Percentiles rank a stretch among this genome's conserved stretches.
Evolutionary conservation across 1,140 invertebrate species (phyloP).

Genomic region (Kradibia gibbosae): DNA sequence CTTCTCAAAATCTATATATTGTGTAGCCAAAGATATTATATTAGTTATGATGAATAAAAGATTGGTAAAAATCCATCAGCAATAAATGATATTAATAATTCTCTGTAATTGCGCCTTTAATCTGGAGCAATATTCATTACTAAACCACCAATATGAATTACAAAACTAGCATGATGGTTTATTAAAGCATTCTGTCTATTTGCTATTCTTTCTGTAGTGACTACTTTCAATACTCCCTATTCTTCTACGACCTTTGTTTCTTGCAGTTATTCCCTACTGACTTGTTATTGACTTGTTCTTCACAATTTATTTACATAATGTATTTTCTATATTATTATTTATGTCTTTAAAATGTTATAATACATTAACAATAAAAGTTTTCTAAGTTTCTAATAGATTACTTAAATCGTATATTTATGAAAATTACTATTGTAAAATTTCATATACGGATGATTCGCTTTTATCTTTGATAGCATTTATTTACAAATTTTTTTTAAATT

Average conservation of each 20-base stretch:
- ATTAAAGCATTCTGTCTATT: conserved; percentile 32
- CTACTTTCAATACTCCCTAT: background rate
- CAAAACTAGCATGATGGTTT: conserved; percentile 29
- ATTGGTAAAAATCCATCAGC: conserved; percentile 50
- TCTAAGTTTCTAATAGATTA: conserved; percentile 50
- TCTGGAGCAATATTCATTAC: too few species aligned
- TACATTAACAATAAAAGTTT: conserved; percentile 59
- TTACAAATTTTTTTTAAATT: too few species aligned
- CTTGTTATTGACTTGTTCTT: background rate
- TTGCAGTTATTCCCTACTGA: conserved; percentile 4
- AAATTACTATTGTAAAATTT: too few species aligned
- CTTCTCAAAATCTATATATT: too few species aligned
- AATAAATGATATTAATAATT: conserved; percentile 61
- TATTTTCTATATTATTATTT: conserved; percentile 22
- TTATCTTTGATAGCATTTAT: too few species aligned
- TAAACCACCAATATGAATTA: conserved; percentile 59
- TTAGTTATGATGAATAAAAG: too few species aligned
- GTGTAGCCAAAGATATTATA: too few species aligned
- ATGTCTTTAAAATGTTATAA: conserved; percentile 47
- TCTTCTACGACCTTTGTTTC: background rate
- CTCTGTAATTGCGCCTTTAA: conserved; percentile 61
- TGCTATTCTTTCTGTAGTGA: background rate
- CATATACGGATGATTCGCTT: too few species aligned
- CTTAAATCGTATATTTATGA: conserved; percentile 35
- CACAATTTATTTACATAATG: background rate